Conservation (phyloP, 2,888 invertebrate genomes). For the Cephus rjabovi region DNA sequence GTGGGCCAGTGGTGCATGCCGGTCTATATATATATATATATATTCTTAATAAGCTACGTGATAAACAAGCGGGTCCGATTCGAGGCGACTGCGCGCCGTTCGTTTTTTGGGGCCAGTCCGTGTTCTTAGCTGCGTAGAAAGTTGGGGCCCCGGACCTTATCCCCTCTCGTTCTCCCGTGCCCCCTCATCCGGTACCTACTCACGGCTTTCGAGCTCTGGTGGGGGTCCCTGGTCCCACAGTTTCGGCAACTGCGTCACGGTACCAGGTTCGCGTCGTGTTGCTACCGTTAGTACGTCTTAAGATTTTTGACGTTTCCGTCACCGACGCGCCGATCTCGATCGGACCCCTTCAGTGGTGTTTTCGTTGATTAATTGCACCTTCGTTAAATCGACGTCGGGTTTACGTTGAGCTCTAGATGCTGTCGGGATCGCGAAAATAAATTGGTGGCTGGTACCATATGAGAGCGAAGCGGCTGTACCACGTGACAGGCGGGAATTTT, state of each 20-base stretch:
- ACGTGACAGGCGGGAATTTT: background rate
- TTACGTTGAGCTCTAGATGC: background rate
- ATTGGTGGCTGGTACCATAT: background rate
- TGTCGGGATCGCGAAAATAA: background rate
- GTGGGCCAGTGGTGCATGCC: background rate
- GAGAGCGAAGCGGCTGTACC: background rate
- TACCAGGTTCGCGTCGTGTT: conserved; percentile 32
- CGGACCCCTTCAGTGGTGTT: background rate
- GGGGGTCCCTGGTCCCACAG: conserved; percentile 41
- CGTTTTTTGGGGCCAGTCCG: conserved; percentile 31
- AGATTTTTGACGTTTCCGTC: background rate
- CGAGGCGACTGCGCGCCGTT: conserved; percentile 22
- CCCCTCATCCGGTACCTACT: conserved; percentile 9
- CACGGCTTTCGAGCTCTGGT: conserved; percentile 25
- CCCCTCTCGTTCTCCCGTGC: conserved; percentile 12
- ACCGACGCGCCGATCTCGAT: background rate
- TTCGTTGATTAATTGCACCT: background rate
- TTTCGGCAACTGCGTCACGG: conserved; percentile 57
- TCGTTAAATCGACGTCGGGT: background rate
- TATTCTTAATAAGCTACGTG: background rate
- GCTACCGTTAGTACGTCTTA: conserved; percentile 32
- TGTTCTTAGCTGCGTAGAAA: conserved; percentile 50
- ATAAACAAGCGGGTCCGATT: conserved; percentile 36
- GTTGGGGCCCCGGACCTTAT: conserved; percentile 36
- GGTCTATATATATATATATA: background rate